phyloP scores from a whole-genome alignment of 2,113 vertebrate species.

The Calonectris borealis region DNA sequence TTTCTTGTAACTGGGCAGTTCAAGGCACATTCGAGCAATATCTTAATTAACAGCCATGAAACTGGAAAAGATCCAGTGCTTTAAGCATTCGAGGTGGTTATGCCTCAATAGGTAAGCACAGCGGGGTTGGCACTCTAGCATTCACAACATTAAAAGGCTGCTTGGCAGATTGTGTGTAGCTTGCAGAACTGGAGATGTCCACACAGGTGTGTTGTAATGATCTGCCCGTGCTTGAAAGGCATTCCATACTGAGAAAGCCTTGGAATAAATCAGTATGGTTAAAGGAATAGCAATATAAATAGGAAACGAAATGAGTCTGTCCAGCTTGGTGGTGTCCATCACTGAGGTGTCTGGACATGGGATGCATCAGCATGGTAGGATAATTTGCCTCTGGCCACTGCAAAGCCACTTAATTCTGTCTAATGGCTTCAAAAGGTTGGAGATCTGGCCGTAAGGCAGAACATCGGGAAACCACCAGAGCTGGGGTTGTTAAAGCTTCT shows the following conservation, averaged over 20 bases:
- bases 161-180: background rate
- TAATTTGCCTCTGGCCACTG: background rate
- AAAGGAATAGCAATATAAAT: background rate
- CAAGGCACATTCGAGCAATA: background rate
- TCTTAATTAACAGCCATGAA: background rate
- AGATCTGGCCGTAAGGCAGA: background rate
- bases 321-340: background rate
- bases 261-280: background rate
- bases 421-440: background rate
- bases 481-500: background rate
- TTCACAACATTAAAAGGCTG: background rate
- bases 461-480: background rate
- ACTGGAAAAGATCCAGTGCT: background rate
- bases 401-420: background rate
- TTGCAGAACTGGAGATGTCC: background rate
- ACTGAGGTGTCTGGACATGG: background rate
- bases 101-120: background rate
- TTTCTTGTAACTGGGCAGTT: background rate
- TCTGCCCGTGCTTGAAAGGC: background rate
- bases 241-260: background rate
- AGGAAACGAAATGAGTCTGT: background rate
- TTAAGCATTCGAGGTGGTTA: background rate
- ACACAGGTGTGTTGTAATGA: fast-evolving
- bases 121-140: fast-evolving
- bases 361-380: background rate